Percentiles rank a stretch among this genome's conserved stretches.
These are phyloP conservation scores for Ophthalmolycus amberensis DNA, from an alignment of 2,113 vertebrate genomes.

Conservation along the genomic window DNA sequence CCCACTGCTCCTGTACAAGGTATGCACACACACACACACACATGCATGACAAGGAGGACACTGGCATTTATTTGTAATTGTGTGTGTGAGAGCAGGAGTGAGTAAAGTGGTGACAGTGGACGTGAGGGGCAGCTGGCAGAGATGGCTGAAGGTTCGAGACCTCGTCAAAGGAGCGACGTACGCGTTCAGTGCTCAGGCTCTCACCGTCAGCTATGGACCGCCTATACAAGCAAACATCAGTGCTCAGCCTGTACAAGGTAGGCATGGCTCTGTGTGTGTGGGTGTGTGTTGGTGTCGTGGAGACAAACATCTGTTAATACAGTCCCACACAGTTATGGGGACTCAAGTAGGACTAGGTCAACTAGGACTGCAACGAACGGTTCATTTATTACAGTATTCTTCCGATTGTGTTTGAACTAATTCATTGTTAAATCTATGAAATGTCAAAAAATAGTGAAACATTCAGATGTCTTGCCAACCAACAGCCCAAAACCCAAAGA, in stretches of 20 bases:
- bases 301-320: not conserved
- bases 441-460: no score
- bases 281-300: not conserved
- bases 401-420: no score
- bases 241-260: constrained; percentile 91
- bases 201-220: constrained; percentile 91
- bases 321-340: not conserved
- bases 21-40: constrained; percentile 60
- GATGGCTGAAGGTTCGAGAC: constrained; percentile 94
- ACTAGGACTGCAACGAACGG: not conserved
- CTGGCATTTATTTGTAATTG: not conserved
- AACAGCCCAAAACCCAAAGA: not conserved
- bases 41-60: not conserved
- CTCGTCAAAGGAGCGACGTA: constrained; percentile 91
- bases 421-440: no score
- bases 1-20: constrained; percentile 91
- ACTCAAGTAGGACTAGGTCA: not conserved
- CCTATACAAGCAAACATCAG: constrained; percentile 90
- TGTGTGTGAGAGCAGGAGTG: constrained; percentile 84
- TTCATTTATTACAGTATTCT: no score
- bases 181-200: constrained; percentile 90
- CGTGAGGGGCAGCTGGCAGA: constrained; percentile 92
- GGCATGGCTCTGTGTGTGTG: constrained; percentile 33
- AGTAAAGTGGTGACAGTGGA: constrained; percentile 96
- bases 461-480: not conserved